These are phyloP conservation scores for Pyralis farinalis DNA, from an alignment of 2,888 invertebrate species.

Conservation along the genomic window DNA sequence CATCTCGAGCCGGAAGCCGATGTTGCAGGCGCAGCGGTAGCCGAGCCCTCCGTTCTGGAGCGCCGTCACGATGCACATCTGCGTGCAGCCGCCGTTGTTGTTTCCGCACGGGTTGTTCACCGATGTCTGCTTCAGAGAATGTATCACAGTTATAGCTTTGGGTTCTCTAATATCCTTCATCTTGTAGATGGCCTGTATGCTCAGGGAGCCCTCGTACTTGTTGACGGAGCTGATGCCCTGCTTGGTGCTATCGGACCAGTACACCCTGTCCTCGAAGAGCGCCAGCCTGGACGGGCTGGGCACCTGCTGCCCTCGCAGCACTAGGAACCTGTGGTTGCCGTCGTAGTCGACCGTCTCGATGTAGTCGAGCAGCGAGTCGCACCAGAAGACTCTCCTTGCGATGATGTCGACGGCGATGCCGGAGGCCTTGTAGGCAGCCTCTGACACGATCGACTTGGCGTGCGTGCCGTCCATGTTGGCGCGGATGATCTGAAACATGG, in stretches of 20 bases:
- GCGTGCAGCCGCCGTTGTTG: slow-evolving; percentile 94
- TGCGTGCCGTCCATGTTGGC: slow-evolving; percentile 98
- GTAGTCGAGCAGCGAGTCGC: slow-evolving; percentile 96
- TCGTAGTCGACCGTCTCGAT: slow-evolving; percentile 98
- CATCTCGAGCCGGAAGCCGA: slow-evolving; percentile 88
- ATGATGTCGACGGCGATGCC: slow-evolving; percentile 96
- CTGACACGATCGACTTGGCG: slow-evolving; percentile 90
- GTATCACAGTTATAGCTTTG: slow-evolving; percentile 91
- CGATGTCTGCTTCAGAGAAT: slow-evolving; percentile 87
- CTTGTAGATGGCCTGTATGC: slow-evolving; percentile 90
- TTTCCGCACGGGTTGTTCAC: slow-evolving; percentile 91
- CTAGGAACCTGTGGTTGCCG: slow-evolving; percentile 89
- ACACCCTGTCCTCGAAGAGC: slow-evolving; percentile 92
- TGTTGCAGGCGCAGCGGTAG: slow-evolving; percentile 95
- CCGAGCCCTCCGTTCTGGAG: slow-evolving; percentile 87
- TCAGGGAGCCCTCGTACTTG: slow-evolving; percentile 89
- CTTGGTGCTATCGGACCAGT: slow-evolving; percentile 95
- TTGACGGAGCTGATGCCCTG: slow-evolving; percentile 94
- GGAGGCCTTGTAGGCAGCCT: slow-evolving; percentile 96
- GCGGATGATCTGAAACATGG: slow-evolving; percentile 81
- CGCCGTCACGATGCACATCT: slow-evolving; percentile 95
- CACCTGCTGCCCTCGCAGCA: slow-evolving; percentile 90
- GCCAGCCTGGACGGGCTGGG: slow-evolving; percentile 92
- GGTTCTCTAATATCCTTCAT: slow-evolving; percentile 91
- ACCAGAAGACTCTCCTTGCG: slow-evolving; percentile 95